Conservation (phyloP, 2,888 invertebrate species). For the Frankliniella fusca region DNA sequence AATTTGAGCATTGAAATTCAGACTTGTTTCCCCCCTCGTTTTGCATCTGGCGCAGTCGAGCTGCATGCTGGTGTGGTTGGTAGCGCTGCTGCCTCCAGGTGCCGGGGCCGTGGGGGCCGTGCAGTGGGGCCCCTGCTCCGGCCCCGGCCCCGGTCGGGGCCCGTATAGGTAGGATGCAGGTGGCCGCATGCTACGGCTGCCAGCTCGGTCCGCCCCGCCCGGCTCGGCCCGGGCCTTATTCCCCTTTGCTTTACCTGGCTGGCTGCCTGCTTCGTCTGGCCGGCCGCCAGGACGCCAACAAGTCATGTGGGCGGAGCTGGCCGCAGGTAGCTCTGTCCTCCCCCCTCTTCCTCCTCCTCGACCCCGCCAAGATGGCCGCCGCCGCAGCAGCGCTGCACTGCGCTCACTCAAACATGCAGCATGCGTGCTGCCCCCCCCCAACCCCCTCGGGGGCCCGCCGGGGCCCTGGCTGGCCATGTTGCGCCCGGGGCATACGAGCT, state of each 20-base stretch:
- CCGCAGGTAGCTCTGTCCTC: slow-evolving; percentile 9
- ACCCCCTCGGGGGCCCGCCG: too few relatives aligned
- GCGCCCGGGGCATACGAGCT: background rate
- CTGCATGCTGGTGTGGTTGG: background rate
- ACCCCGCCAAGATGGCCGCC: background rate
- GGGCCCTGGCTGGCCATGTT: background rate
- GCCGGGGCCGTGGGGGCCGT: background rate
- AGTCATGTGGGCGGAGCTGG: slow-evolving; percentile 20
- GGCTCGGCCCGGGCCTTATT: background rate
- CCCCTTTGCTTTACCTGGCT: background rate
- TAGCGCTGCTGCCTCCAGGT: background rate
- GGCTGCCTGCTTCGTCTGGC: background rate
- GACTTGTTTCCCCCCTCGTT: too few relatives aligned
- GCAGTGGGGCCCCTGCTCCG: too few relatives aligned
- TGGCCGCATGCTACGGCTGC: background rate
- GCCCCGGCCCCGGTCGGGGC: background rate
- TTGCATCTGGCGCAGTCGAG: background rate
- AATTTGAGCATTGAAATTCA: too few relatives aligned
- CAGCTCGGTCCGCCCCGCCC: background rate
- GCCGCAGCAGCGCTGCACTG: background rate
- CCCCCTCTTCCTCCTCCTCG: background rate
- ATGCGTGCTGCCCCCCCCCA: background rate
- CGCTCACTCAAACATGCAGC: slow-evolving; percentile 7
- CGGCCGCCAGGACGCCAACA: slow-evolving; percentile 11
- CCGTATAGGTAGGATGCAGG: background rate